A percentile compares a stretch with the other conserved stretches of the same genome.
Conservation (phyloP, 2,888 invertebrate genomes). For the Asteroscopus sphinx region DNA sequence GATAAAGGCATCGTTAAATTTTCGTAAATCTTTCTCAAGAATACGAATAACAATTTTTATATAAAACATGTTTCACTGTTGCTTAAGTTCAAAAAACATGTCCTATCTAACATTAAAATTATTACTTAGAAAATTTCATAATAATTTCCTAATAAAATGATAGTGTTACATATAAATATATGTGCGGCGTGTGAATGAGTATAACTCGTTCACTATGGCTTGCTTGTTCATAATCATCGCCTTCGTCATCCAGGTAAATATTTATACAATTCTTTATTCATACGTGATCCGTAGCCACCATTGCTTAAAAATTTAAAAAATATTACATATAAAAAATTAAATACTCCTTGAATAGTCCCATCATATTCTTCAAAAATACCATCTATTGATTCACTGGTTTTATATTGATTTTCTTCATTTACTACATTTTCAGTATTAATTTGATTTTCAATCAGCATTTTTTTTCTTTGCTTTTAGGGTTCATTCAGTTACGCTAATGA, state of each 20-base stretch:
- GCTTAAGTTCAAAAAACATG: conserved; percentile 60
- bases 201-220: conserved; percentile 74
- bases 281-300: background rate
- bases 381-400: no score
- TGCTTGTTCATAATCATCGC: conserved; percentile 74
- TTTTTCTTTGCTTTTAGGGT: conserved; percentile 69
- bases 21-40: conserved; percentile 12
- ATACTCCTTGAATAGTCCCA: background rate
- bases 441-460: no score
- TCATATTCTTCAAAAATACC: background rate
- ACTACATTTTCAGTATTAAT: no score
- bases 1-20: background rate
- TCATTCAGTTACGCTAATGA: conserved; percentile 65
- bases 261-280: conserved; percentile 16
- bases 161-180: conserved; percentile 73
- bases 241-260: conserved; percentile 79
- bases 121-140: conserved; percentile 59
- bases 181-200: conserved; percentile 40
- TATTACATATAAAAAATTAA: background rate
- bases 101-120: conserved; percentile 57
- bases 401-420: no score
- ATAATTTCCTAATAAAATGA: conserved; percentile 71
- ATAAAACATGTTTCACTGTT: conserved; percentile 39
- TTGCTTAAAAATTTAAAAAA: conserved; percentile 1
- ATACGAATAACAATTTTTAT: conserved; percentile 5